Base-by-base conservation (phyloP, 2,888 invertebrate genomes). In the Netelia fuscicornis region DNA sequence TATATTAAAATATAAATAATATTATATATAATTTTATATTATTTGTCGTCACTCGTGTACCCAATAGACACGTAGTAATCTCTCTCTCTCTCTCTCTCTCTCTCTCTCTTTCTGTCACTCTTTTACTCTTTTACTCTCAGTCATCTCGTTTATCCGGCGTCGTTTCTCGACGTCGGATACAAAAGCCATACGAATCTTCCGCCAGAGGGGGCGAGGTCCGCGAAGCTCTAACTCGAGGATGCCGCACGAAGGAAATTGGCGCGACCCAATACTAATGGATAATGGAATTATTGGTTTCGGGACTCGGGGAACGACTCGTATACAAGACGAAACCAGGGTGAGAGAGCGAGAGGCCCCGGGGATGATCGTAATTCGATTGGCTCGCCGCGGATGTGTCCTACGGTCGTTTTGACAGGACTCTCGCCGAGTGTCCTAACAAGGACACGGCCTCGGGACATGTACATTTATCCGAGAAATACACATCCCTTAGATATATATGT, bases 361-460 rank as follows among this genome's bases (percentile, higher is more conserved):
- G 93, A 93, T 93, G 91, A 92, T 92, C 92, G 93, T 94, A 94
- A 94, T 93, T 94, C 93, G 89, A 94, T 94, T 94, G 93, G 90
- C 88, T 90, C 91, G 64, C 70, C 79, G 80, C 82, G 85, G 91
- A 91, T 93, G 92, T 93, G 93, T 94, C 93, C 93, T 92, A 91
- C 92, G 93, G 93, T 93, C 93, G 93, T 93, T 93, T 93, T 93
- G 93, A 94, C 93, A 93, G 93, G 92, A 92, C 92, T 64, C 65
- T 58, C 17, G 91, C 72, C 30, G 92, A 91, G 91, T 91, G 92
- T 92, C 90, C 93, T 93, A 93, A 93, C 93, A 93, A 93, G 93
- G 90, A 92, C 87, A 90, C 89, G 86, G 93, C 93, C 93, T 89
- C 91, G 89, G 92, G 93, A 82, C 84, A 90, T 89, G 90, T 90